These are phyloP conservation scores for Rhopilema esculentum DNA, from an alignment of 30 jellyfish, hydroid and myxozoan genomes.

Conservation along the genomic window DNA sequence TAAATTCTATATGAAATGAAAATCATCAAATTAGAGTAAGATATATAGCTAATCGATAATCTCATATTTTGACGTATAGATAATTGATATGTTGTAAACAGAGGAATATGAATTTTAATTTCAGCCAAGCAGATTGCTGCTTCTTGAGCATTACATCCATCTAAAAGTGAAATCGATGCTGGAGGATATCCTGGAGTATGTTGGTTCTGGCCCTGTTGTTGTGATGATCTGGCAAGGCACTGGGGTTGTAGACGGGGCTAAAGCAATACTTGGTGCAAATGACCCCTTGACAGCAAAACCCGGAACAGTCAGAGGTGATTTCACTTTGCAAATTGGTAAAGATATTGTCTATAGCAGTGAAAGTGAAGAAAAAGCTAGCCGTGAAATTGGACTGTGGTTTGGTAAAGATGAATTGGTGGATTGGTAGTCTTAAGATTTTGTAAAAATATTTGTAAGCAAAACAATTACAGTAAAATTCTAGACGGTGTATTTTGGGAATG, in stretches of 20 bases:
- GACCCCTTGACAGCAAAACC: constrained; percentile 19
- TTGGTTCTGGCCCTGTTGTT: constrained; percentile 87
- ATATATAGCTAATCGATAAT: too few species aligned
- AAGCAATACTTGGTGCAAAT: constrained; percentile 7
- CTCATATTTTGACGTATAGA: too few species aligned
- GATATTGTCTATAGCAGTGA: constrained; percentile 14
- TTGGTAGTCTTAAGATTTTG: not conserved
- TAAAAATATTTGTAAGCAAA: too few species aligned
- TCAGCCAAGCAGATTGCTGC: constrained; percentile 47
- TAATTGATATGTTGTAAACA: too few species aligned
- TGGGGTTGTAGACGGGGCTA: constrained; percentile 12
- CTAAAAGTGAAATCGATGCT: constrained; percentile 49
- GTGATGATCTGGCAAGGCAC: constrained; percentile 71
- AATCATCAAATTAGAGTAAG: too few species aligned
- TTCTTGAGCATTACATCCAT: constrained; percentile 62
- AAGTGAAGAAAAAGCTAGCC: not conserved
- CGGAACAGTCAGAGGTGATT: constrained; percentile 39
- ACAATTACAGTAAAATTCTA: not conserved
- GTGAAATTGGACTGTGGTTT: constrained; percentile 28
- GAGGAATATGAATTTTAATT: too few species aligned
- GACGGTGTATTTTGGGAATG: not conserved
- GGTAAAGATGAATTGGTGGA: constrained; percentile 2
- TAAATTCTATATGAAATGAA: too few species aligned
- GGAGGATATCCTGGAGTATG: constrained; percentile 68
- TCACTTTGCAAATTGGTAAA: constrained; percentile 13